Conservation (phyloP, 2,888 invertebrate genomes). For the Eristalinus sepulchralis region DNA sequence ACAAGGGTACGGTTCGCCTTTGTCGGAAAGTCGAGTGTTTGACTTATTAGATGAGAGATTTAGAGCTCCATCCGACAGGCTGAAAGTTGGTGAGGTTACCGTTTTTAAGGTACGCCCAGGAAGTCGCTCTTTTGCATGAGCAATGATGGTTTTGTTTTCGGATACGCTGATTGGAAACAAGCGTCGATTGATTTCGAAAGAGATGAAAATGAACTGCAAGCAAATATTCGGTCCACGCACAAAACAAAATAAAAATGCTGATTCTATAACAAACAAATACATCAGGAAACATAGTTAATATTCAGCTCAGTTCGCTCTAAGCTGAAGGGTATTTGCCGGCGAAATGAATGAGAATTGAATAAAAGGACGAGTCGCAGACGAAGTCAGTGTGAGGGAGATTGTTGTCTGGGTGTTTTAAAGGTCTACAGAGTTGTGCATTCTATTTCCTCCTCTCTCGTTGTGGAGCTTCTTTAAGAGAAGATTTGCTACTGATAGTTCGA, state of each 20-base stretch:
- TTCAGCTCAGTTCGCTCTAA: neutral
- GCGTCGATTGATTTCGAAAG: no score
- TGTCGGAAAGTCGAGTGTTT: neutral
- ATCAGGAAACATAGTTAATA: neutral
- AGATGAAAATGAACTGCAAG: no score
- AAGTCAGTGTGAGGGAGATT: neutral
- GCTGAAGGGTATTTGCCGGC: neutral
- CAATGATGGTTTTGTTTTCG: no score
- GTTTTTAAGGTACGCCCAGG: no score
- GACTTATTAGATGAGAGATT: neutral
- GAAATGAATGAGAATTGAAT: neutral
- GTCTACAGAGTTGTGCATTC: no score
- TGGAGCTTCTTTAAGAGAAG: no score
- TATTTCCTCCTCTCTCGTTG: no score
- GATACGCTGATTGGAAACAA: no score
- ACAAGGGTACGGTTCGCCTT: neutral
- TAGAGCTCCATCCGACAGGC: neutral
- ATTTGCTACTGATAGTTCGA: no score
- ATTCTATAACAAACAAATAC: neutral
- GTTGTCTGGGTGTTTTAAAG: neutral
- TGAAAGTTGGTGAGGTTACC: no score
- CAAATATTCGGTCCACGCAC: neutral
- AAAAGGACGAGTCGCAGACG: neutral
- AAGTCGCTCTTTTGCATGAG: no score
- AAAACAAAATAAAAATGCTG: neutral